phyloP scores from a whole-genome alignment of 2,113 vertebrate genomes.

The Xyliphius kryptos region DNA sequence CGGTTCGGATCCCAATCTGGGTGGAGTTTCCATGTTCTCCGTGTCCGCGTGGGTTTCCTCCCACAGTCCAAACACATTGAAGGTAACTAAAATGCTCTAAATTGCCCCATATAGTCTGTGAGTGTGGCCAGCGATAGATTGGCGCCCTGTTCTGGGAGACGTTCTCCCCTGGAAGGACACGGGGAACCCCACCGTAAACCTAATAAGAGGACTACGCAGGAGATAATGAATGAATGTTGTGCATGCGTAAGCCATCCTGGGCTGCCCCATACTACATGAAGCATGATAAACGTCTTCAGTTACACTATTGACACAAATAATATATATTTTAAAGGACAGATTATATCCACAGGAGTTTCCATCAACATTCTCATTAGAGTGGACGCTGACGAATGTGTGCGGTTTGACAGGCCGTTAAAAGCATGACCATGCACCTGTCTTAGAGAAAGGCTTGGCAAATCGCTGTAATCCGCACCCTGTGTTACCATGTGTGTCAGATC shows the following conservation, averaged over 20 bases:
- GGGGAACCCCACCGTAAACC: too few relatives aligned
- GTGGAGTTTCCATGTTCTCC: too few relatives aligned
- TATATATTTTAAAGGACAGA: conserved; percentile 24
- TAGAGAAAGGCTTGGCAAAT: conserved; percentile 51
- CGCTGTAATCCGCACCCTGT: conserved; percentile 42
- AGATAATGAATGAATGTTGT: too few relatives aligned
- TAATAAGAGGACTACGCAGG: too few relatives aligned
- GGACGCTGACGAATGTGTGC: background rate
- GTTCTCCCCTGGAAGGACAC: too few relatives aligned
- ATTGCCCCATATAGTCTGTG: too few relatives aligned
- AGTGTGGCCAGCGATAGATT: too few relatives aligned
- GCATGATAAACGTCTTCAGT: conserved; percentile 31
- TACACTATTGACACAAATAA: conserved; percentile 40
- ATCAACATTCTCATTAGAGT: background rate
- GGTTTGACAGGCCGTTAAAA: background rate
- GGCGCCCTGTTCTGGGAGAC: too few relatives aligned
- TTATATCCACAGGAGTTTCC: conserved; percentile 26
- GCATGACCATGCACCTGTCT: conserved; percentile 55
- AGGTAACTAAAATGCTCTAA: too few relatives aligned
- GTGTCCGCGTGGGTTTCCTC: too few relatives aligned
- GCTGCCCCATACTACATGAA: conserved; percentile 25
- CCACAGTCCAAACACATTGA: too few relatives aligned
- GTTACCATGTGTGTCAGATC: conserved; percentile 39
- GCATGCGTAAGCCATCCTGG: conserved; percentile 33
- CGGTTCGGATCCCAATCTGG: too few relatives aligned